phyloP scores from a whole-genome alignment of 2,113 vertebrate genomes.

The Peromyscus leucopus region DNA sequence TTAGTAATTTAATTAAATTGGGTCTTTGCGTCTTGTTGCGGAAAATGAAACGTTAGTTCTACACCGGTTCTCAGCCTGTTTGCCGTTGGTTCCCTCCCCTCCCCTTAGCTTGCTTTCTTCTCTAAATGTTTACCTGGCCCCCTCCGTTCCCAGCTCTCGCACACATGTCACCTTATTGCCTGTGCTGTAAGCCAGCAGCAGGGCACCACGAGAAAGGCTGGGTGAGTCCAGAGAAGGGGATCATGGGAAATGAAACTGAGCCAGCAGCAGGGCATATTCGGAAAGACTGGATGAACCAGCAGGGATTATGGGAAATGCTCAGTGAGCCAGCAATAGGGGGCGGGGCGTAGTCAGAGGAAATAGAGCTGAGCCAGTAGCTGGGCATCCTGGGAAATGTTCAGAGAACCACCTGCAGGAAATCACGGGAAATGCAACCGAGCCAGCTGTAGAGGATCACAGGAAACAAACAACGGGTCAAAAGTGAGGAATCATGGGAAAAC shows the following conservation, averaged over 20 bases:
- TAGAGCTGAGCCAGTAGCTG: not conserved
- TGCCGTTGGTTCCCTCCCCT: conserved; percentile 56
- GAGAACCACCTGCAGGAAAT: too few species aligned
- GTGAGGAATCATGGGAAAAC: too few species aligned
- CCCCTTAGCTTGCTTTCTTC: conserved; percentile 57
- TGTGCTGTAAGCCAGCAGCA: not conserved
- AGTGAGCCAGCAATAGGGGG: not conserved
- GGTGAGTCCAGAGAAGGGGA: not conserved
- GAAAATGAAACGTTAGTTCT: conserved; percentile 87
- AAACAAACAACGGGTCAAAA: not conserved
- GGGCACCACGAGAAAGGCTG: not conserved
- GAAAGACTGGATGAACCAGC: not conserved
- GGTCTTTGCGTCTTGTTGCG: conserved; percentile 83
- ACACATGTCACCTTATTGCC: not conserved
- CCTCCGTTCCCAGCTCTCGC: not conserved
- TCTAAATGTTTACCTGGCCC: conserved; percentile 70
- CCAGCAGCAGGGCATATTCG: not conserved
- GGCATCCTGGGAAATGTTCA: not conserved
- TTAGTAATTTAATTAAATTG: conserved; percentile 90
- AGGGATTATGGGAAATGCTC: not conserved
- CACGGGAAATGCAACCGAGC: not conserved
- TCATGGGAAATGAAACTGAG: not conserved
- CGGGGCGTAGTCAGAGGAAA: not conserved
- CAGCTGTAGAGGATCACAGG: too few species aligned
- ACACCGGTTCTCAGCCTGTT: conserved; percentile 74